phyloP scores from a whole-genome alignment of 1,140 invertebrate species.

The Brachionus angularis region DNA sequence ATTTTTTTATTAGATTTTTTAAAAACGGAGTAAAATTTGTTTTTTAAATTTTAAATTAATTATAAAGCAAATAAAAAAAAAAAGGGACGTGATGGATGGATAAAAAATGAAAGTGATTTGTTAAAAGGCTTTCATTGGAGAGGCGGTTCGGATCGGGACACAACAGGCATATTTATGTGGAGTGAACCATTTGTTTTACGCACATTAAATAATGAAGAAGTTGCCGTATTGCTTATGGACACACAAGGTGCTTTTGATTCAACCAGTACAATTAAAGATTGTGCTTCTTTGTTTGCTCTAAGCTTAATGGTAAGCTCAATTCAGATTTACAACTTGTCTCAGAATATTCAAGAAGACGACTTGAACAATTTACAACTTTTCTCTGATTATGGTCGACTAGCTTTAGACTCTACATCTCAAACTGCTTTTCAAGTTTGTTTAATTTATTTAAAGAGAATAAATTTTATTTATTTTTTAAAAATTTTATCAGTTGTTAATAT shows the following conservation, averaged over 20 bases:
- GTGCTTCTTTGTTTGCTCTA: conserved; percentile 89
- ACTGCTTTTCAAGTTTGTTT: conserved; percentile 41
- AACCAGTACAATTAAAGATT: conserved; percentile 88
- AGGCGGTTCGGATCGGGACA: conserved; percentile 86
- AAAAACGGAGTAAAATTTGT: conserved; percentile 3
- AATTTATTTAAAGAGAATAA: background rate
- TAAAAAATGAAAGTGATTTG: conserved; percentile 58
- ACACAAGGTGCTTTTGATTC: conserved; percentile 97
- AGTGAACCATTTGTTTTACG: conserved; percentile 76
- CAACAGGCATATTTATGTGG: conserved; percentile 91
- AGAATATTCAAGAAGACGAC: conserved; percentile 94
- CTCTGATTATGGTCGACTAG: conserved; percentile 40
- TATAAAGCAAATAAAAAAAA: background rate
- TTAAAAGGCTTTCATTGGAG: conserved; percentile 76
- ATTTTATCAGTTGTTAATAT: conserved; percentile 69
- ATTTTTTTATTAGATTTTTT: conserved; percentile 86
- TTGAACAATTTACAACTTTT: conserved; percentile 79
- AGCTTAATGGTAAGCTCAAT: conserved; percentile 92
- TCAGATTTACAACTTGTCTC: conserved; percentile 88
- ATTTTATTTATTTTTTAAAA: conserved; percentile 58
- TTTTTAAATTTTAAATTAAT: background rate
- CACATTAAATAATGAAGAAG: conserved; percentile 48
- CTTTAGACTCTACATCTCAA: conserved; percentile 2
- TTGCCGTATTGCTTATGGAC: conserved; percentile 85
- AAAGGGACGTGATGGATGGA: conserved; percentile 59